Evolutionary conservation across 2,797 vertebrate species (phyloP).

Genomic region (Helostoma temminkii): DNA sequence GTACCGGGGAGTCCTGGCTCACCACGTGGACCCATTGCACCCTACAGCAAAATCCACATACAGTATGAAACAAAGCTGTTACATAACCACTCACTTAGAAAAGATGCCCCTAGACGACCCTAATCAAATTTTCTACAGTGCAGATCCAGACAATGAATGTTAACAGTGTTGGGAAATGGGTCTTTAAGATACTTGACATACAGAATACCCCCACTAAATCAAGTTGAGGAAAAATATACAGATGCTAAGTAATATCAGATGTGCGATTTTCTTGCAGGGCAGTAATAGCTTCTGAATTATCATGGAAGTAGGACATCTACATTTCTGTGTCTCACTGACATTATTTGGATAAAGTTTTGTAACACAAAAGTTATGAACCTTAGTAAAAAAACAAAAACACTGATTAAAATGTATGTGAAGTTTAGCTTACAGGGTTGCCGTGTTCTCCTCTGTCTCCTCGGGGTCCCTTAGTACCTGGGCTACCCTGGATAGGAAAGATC

Average conservation of each 20-base stretch:
- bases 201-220: slow-evolving; percentile 41
- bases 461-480: slow-evolving; percentile 93
- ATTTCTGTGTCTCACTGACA: slow-evolving; percentile 1
- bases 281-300: slow-evolving; percentile 19
- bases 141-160: slow-evolving; percentile 27
- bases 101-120: slow-evolving; percentile 1
- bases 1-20: slow-evolving; percentile 89
- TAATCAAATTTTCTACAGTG: slow-evolving; percentile 23
- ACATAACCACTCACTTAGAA: slow-evolving; percentile 16
- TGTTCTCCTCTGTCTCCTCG: slow-evolving; percentile 93
- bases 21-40: slow-evolving; percentile 91
- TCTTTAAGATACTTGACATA: slow-evolving; percentile 26
- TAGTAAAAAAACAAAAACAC: slow-evolving; percentile 7
- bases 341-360: not conserved
- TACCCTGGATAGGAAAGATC: slow-evolving; percentile 85
- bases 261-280: slow-evolving; percentile 42
- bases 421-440: slow-evolving; percentile 89
- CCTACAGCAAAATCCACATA: slow-evolving; percentile 80
- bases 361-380: not conserved
- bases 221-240: slow-evolving; percentile 54
- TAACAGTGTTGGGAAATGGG: slow-evolving; percentile 34
- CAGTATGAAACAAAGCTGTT: slow-evolving; percentile 26
- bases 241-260: slow-evolving; percentile 67
- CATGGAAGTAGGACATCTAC: not conserved
- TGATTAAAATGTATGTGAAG: not conserved